Base-by-base conservation (phyloP, 2,888 invertebrate genomes). In the Mayetiola destructor region DNA sequence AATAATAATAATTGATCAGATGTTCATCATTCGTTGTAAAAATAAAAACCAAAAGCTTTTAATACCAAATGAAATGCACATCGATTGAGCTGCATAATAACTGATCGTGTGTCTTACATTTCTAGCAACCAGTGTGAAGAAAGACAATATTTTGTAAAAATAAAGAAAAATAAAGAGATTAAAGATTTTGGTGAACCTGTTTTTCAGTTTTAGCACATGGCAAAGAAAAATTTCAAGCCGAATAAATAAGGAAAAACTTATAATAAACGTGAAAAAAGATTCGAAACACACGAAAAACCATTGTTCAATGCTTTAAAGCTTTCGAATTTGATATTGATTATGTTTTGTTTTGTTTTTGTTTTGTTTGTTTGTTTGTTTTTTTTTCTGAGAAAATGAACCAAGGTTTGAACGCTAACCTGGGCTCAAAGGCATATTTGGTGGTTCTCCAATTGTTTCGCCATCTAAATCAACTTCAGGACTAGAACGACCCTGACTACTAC, bases 401-500 rank as follows among this genome's bases (percentile, higher is more conserved):
- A 35, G 48, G 35, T 27, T 27, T 40, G 23, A 27, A 16, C 48
- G 29, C 72, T 72, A 72, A 72, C 72, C 72, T 72, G 72, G 72
- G 68, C 72, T 70, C 63, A 72, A 66, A 64, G 72, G 72, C 66
- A 72, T 68, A 62, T 69, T 66, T 64, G 72, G 72, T 60, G 67
- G 69, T 66, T 70, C 69, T 60, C 66, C 67, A 62, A 65, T 66
- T 62, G 63, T 63, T 60, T 64, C 63, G 61, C 63, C 59, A 64
- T 72, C 72, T 20, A 56, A 18, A 36, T 59, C 57, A 56, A 59
- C 39, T 54, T 60, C 60, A 62, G 72, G 72, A 69, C 71, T 72
- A 66, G 71, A 72, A 64, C 71, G 69, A 61, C 70, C 71, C 64
- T 71, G 71, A 70, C 72, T 72, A 70, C 70, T 72, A 69, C 72